Evolutionary conservation across 2,888 invertebrate genomes (phyloP).

Genomic region (Alsophila aescularia): DNA sequence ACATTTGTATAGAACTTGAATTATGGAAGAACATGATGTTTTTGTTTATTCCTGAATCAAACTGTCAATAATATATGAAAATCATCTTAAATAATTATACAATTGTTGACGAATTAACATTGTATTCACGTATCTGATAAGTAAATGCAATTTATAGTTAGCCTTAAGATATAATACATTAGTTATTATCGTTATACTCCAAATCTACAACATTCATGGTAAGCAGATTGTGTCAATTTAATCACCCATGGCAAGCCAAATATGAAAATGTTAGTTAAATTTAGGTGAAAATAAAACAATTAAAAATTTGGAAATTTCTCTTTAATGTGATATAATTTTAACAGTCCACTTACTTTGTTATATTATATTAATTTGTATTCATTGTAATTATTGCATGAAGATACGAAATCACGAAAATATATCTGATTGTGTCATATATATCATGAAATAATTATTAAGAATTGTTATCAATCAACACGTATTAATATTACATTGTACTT

Average conservation of each 20-base stretch:
- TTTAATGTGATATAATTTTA: constrained; percentile 80
- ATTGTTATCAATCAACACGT: constrained; percentile 42
- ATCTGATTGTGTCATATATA: constrained; percentile 22
- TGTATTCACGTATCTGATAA: too few relatives aligned
- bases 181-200: constrained; percentile 19
- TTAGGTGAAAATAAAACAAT: constrained; percentile 64
- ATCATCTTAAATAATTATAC: too few relatives aligned
- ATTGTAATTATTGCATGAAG: constrained; percentile 39
- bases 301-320: constrained; percentile 50
- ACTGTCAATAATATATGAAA: too few relatives aligned
- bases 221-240: constrained; percentile 80
- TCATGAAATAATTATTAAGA: constrained; percentile 11
- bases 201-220: constrained; percentile 46
- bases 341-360: constrained; percentile 78
- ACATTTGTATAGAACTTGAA: too few relatives aligned
- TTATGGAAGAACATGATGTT: too few relatives aligned
- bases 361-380: constrained; percentile 35
- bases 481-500: constrained; percentile 56
- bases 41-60: too few relatives aligned
- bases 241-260: constrained; percentile 57
- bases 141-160: too few relatives aligned
- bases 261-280: constrained; percentile 41
- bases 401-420: constrained; percentile 44
- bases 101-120: too few relatives aligned
- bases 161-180: too few relatives aligned